phyloP scores from a whole-genome alignment of 1,140 invertebrate species.

The Pseudomyrmex pallidus region DNA sequence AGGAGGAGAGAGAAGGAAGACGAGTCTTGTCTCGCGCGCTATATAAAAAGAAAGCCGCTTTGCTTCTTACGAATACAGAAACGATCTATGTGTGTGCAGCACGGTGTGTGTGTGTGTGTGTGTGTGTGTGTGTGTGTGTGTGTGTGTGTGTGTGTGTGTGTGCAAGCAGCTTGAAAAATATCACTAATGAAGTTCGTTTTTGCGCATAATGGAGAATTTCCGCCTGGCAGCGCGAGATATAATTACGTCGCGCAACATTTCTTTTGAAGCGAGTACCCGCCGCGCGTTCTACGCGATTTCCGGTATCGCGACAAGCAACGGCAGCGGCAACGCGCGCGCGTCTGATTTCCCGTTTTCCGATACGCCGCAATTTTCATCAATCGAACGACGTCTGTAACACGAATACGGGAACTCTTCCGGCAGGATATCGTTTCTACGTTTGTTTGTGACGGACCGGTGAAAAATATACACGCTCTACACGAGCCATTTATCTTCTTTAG shows the following conservation, averaged over 20 bases:
- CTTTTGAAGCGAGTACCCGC: slow-evolving; percentile 26
- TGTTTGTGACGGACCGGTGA: slow-evolving; percentile 56
- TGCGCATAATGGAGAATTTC: slow-evolving; percentile 55
- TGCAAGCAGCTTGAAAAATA: slow-evolving; percentile 58
- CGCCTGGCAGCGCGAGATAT: slow-evolving; percentile 41
- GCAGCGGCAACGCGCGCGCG: neutral
- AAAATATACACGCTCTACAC: slow-evolving; percentile 40
- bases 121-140: neutral
- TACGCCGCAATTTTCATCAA: slow-evolving; percentile 60
- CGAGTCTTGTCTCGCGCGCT: slow-evolving; percentile 3
- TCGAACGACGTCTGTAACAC: slow-evolving; percentile 57
- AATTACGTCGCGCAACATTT: slow-evolving; percentile 49
- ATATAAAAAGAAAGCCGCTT: slow-evolving; percentile 33
- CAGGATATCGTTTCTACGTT: slow-evolving; percentile 54
- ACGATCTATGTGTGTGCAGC: neutral
- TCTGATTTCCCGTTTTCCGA: slow-evolving; percentile 54
- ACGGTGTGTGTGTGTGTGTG: no score
- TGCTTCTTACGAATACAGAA: slow-evolving; percentile 51
- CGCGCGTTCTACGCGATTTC: slow-evolving; percentile 40
- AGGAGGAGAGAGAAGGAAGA: no score
- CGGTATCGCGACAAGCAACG: slow-evolving; percentile 42
- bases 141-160: no score
- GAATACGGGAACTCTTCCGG: slow-evolving; percentile 49
- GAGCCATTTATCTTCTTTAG: slow-evolving; percentile 53
- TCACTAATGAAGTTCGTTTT: slow-evolving; percentile 58